Evolutionary conservation across 2,797 vertebrate genomes (phyloP), one percentile per base, ranked within the genome.

Genomic region (Clarias fuscus): DNA sequence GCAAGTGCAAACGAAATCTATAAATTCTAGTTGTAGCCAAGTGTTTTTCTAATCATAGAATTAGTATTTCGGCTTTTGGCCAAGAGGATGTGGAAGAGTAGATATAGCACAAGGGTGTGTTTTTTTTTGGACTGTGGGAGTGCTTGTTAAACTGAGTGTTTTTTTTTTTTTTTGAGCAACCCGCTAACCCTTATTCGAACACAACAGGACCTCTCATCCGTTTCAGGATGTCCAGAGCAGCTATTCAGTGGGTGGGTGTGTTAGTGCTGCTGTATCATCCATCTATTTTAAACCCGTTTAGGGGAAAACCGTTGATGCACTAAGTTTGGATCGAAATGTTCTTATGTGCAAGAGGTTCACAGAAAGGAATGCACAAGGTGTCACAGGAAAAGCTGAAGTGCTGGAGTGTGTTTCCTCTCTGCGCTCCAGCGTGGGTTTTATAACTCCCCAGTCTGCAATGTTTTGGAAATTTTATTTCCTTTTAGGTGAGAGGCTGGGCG

Each of bases 121-220:
- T 91, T 89, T 91, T 89, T 62, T 59, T 87, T 88, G 87, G 84
- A 89, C 73, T 53, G 76, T 13, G 37, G 68, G 67, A 67, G 71
- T 67, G 73, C 67, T 73, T 40, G 64, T 82, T 82, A 82, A 68
- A 68, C 64, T 77, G 75, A 84, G 73, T 88, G 37, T 48, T 10
- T 48, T 10, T 48, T 48, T 48, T 48, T 48, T 48, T 43, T 88
- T 85, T 87, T 84, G 73, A 90, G 53, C 88, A 91, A 90, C 88
- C 82, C 37, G 77, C 84, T 89, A 90, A 91, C 89, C 84, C 68
- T 33, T 22, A 86, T 78, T 90, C 85, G 89, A 91, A 48, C 88
- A 91, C 78, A 92, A 91, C 89, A 90, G 84, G 77, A 83, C 85
- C 85, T 79, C 80, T 88, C 80, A 82, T 43, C 85, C 81, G 18